Percentiles rank a stretch among this genome's conserved stretches.
Evolutionary conservation across 2,113 vertebrate species (phyloP).

Genomic region (Bettongia penicillata): DNA sequence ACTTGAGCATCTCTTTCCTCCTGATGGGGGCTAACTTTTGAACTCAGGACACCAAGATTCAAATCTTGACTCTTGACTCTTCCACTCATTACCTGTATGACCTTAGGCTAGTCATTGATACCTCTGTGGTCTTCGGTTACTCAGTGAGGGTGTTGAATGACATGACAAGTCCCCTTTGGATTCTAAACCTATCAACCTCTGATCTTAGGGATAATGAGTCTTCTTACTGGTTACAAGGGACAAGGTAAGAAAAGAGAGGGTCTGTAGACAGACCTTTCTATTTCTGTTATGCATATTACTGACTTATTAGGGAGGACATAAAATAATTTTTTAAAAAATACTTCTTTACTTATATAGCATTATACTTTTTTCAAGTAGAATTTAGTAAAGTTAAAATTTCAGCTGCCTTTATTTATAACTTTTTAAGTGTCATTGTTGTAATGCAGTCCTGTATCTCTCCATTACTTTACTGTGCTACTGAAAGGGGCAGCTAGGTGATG

Average conservation of each 20-base stretch:
- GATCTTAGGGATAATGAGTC: neutral
- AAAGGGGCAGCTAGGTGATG: neutral
- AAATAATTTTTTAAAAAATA: neutral
- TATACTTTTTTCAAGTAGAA: neutral
- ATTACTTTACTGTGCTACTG: neutral
- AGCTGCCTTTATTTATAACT: conserved; percentile 4
- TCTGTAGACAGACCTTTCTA: neutral
- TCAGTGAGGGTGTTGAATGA: neutral
- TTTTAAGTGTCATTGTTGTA: neutral
- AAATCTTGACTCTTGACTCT: neutral
- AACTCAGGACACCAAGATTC: neutral
- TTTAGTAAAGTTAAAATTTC: neutral
- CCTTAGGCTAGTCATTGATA: neutral
- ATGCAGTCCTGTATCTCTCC: neutral
- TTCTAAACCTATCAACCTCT: neutral
- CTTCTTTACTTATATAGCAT: neutral
- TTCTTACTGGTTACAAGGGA: neutral
- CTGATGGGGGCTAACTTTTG: neutral
- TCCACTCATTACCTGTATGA: neutral
- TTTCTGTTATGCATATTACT: neutral
- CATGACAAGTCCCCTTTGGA: neutral
- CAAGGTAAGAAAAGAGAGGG: neutral
- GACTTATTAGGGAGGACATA: neutral
- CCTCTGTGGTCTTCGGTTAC: neutral
- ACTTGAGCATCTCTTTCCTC: neutral